Evolutionary conservation across 2,113 vertebrate species (phyloP).

Genomic region (Setophaga petechia): DNA sequence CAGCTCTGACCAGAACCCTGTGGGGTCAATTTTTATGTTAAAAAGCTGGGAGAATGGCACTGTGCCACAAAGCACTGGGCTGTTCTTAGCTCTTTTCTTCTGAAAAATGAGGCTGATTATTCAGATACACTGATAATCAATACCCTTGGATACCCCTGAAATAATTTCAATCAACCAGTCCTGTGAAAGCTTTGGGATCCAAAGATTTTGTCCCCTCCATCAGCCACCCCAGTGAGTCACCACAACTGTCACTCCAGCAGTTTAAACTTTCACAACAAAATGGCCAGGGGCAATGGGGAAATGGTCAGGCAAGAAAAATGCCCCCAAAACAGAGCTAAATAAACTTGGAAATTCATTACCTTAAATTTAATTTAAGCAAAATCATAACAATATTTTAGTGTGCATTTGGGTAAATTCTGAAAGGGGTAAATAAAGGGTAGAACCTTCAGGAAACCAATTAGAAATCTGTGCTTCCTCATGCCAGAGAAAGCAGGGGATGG

Average conservation of each 20-base stretch:
- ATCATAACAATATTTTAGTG: background rate
- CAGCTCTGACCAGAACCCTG: background rate
- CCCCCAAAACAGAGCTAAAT: accelerated
- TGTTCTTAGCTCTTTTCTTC: background rate
- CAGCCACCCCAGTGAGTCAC: background rate
- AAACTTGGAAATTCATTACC: background rate
- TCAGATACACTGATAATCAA: background rate
- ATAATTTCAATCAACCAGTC: background rate
- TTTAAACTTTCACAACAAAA: background rate
- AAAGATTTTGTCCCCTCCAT: background rate
- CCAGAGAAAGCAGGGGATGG: background rate
- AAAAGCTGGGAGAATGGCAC: background rate
- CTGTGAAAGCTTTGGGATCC: background rate
- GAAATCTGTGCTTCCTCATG: background rate
- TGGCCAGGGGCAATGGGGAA: background rate
- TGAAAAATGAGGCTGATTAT: background rate
- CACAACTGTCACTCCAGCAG: background rate
- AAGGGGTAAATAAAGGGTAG: background rate
- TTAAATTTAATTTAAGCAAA: background rate
- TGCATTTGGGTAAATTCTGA: background rate
- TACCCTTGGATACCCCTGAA: background rate
- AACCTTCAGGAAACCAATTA: background rate
- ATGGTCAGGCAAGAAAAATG: background rate
- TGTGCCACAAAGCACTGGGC: background rate
- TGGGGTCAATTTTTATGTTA: background rate